These are phyloP conservation scores for Agrochola litura DNA, from an alignment of 2,888 invertebrate genomes.

Conservation along the genomic window DNA sequence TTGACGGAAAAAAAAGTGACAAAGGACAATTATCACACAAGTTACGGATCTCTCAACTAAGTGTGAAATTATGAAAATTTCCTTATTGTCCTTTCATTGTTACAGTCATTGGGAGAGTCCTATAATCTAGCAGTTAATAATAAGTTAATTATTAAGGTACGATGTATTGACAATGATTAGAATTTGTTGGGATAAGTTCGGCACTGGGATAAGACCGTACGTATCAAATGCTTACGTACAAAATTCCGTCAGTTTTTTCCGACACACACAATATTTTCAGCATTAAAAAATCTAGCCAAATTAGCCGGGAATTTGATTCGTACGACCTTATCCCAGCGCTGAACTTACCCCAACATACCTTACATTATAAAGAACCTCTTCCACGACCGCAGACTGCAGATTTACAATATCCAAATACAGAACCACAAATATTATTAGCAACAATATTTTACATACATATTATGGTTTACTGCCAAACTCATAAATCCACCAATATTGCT, in stretches of 20 bases:
- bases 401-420: conserved; percentile 9
- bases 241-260: background rate
- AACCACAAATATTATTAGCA: conserved; percentile 25
- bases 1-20: conserved; percentile 8
- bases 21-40: background rate
- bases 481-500: conserved; percentile 43
- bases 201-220: background rate
- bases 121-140: background rate
- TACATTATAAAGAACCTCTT: background rate
- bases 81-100: background rate
- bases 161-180: background rate
- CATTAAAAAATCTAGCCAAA: too few relatives aligned
- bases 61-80: conserved; percentile 3
- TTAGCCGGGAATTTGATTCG: background rate
- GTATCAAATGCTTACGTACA: background rate
- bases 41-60: background rate
- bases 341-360: background rate
- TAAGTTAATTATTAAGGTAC: background rate
- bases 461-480: conserved; percentile 40
- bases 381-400: background rate
- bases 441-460: conserved; percentile 16
- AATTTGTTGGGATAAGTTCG: background rate
- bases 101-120: background rate
- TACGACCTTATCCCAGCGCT: background rate
- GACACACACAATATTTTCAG: background rate